A percentile compares a stretch with the other conserved stretches of the same genome.
Conservation (phyloP, 2,888 invertebrate species). For the Cylloceria caligata region DNA sequence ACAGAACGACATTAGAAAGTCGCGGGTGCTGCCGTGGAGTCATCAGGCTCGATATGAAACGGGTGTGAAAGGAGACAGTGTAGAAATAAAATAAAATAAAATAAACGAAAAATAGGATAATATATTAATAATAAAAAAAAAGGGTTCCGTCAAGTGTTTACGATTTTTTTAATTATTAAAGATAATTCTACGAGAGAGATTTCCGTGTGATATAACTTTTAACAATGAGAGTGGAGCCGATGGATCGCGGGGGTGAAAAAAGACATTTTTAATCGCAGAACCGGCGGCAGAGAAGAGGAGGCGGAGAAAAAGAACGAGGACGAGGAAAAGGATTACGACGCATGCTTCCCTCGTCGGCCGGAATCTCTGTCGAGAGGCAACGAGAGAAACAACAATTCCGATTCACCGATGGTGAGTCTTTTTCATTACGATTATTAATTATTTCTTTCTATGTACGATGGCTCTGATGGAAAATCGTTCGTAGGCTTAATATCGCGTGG, state of each 20-base stretch:
- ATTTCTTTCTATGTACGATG: background rate
- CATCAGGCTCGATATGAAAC: constrained; percentile 23
- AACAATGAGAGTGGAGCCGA: background rate
- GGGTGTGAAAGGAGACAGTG: background rate
- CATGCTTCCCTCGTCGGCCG: constrained; percentile 69
- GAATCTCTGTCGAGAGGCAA: constrained; percentile 68
- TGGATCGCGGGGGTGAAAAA: no score
- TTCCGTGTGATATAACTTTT: background rate
- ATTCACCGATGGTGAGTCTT: constrained; percentile 73
- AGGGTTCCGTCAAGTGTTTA: no score
- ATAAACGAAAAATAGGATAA: background rate
- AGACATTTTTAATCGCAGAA: constrained; percentile 64
- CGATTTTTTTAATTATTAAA: no score
- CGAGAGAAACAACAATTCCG: constrained; percentile 72
- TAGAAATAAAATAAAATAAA: background rate
- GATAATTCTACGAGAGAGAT: background rate
- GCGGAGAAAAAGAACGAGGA: constrained; percentile 86
- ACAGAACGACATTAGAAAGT: constrained; percentile 53
- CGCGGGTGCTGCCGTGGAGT: constrained; percentile 1
- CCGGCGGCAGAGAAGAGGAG: constrained; percentile 86
- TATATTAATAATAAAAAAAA: no score
- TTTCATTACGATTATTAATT: background rate
- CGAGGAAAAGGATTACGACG: constrained; percentile 84
- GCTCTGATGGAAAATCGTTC: background rate
- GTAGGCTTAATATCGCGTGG: background rate